A percentile compares a stretch with the other conserved stretches of the same genome.
These are phyloP conservation scores for Muscicapa adusta DNA, from an alignment of 2,113 vertebrate species.

Conservation along the genomic window DNA sequence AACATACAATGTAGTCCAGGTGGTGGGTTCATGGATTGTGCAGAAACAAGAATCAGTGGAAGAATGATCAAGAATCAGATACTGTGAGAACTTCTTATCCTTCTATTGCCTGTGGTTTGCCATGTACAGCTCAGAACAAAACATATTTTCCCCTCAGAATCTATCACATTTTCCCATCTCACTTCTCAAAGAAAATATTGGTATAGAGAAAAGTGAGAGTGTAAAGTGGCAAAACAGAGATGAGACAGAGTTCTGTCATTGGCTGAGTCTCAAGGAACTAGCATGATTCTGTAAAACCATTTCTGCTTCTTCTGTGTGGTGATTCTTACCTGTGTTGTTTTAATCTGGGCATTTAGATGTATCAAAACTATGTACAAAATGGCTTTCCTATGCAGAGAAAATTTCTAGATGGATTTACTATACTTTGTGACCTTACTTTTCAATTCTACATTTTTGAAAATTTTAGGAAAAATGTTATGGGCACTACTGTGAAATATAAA, in stretches of 20 bases:
- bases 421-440: not conserved
- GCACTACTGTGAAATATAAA: not conserved
- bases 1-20: not conserved
- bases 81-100: not conserved
- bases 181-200: not conserved
- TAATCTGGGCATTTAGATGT: not conserved
- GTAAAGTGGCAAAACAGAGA: not conserved
- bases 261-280: not conserved
- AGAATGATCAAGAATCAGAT: not conserved
- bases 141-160: not conserved
- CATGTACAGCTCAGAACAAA: not conserved
- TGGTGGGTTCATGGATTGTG: not conserved
- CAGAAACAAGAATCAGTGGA: not conserved
- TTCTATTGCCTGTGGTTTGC: not conserved
- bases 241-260: not conserved
- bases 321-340: not conserved
- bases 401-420: not conserved
- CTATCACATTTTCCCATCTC: not conserved
- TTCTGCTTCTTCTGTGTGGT: not conserved
- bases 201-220: not conserved
- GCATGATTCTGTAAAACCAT: not conserved
- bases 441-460: not conserved
- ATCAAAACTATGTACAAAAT: not conserved
- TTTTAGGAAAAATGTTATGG: not conserved
- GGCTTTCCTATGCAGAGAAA: not conserved